Evolutionary conservation across 2,888 invertebrate species (phyloP), one percentile per base, ranked within the genome.

Genomic region (Metallyticus violacea): DNA sequence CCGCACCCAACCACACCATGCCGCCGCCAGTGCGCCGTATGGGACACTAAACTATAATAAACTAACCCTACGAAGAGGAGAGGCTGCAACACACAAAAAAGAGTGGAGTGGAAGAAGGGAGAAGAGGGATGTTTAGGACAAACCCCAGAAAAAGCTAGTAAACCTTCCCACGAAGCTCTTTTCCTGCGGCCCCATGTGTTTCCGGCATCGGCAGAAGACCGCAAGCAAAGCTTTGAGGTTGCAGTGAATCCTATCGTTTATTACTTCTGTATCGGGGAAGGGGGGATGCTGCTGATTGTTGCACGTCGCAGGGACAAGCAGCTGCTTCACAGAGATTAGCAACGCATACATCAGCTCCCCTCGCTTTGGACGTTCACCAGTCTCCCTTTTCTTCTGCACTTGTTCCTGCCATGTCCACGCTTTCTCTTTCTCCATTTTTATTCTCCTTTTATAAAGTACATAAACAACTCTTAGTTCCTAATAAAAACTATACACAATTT

Each of bases 1-100:
- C 83, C 83, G 77, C 83, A 77, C 82, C 82, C 62, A n/a, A 80
- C 79, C 79, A 80, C 40, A 62, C 40, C 40, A 22, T 15, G 40
- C 40, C 40, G 40, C 40, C 40, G 40, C 79, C 79, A 79, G 28
- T 27, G 81, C 81, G 27, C 83, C 77, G 83, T 77, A 77, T 28
- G 83, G 83, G 77, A 83, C 83, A 83, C 83, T 77, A 83, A 77
- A 83, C 83, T 83, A 83, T 83, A 83, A 83, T 83, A 83, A 83
- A 83, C 83, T 83, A 83, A 83, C 83, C 83, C 82, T 82, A 62
- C 27, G 15, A 82, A 27, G 27, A 81, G 76, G 26, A 76, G 40
- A 62, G 40, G 1, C 40, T 62, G 62, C 82, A 76, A 76, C 25
- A 82, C 26, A 82, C 40, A 30, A 82, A 26, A 62, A 82, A 82